These are phyloP conservation scores for Kryphioiulus occultus DNA, from an alignment of 2,888 invertebrate species.

Conservation along the genomic window DNA sequence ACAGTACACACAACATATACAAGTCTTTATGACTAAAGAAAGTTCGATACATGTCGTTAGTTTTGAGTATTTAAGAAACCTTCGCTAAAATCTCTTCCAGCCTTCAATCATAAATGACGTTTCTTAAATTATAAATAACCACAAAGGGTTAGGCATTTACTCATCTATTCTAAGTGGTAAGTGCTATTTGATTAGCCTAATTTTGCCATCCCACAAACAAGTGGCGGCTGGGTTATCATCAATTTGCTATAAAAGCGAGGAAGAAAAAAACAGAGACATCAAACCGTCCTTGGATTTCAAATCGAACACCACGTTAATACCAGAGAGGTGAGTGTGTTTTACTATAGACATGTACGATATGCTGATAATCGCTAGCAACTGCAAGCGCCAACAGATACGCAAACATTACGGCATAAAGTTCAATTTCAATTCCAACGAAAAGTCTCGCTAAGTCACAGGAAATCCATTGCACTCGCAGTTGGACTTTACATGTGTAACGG, in stretches of 20 bases:
- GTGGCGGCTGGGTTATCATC: background rate
- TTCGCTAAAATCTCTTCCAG: background rate
- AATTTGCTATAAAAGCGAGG: background rate
- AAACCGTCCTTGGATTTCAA: slow-evolving; percentile 14
- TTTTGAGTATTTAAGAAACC: background rate
- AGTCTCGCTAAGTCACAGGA: background rate
- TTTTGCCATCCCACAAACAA: slow-evolving; percentile 12
- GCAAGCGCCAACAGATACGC: background rate
- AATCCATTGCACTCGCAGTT: background rate
- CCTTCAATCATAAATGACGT: background rate
- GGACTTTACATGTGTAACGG: background rate
- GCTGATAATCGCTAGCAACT: background rate
- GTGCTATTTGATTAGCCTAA: slow-evolving; percentile 36
- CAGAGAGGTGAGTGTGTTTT: background rate
- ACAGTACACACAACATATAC: background rate
- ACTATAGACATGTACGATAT: background rate
- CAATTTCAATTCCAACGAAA: background rate
- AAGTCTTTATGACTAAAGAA: background rate
- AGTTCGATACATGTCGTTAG: background rate
- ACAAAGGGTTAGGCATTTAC: background rate
- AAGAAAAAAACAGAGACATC: background rate
- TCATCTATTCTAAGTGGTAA: slow-evolving; percentile 2
- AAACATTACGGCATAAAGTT: background rate
- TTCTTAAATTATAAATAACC: background rate
- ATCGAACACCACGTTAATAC: background rate